Evolutionary conservation across 2,113 vertebrate species (phyloP), one percentile per base, ranked within the genome.

Genomic region (Symphodus melops): DNA sequence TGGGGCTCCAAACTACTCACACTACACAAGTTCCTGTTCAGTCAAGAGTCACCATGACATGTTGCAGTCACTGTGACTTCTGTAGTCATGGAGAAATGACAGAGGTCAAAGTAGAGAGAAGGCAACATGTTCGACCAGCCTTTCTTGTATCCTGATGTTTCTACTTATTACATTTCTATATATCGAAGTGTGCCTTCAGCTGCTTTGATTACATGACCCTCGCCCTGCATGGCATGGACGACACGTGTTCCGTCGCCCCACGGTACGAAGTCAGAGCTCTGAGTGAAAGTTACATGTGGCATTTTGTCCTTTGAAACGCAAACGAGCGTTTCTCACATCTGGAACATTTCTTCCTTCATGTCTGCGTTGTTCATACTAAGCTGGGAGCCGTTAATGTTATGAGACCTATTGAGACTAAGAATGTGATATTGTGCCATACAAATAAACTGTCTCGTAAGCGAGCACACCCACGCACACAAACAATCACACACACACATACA

Each of bases 391-490:
- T 23, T 10, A 36, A 44, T 36, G 68, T 61, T 64, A 1, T 0
- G 10, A 21, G 68, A 48, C 41, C 59, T 10, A 14, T 51, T 13
- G 58, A 62, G 70, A 72, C 64, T 19, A n/a, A 25, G 44, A 41
- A 49, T 66, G 60, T 68, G 66, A 77, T 71, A 79, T 6, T 55
- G 61, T 68, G 60, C 75, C 78, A 72, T 68, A 74, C 75, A 82
- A 74, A 68, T 78, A 75, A 57, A 65, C 53, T 3, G 11, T 57
- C 36, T 62, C 56, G 13, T 21, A 19, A 48, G 2, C 58, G 46
- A 54, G 16, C 21, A 14, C 8, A 8, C 12, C 49, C 46, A 41
- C 58, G 49, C 21, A 68, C 57, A 51, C 39, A 37, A 63, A 28
- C 37, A 48, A 49, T 73, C 12, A 53, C 42, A 65, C 16, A 68